Conservation (phyloP, 2,797 vertebrate genomes). For the Cynodonichthys magdalenae region DNA sequence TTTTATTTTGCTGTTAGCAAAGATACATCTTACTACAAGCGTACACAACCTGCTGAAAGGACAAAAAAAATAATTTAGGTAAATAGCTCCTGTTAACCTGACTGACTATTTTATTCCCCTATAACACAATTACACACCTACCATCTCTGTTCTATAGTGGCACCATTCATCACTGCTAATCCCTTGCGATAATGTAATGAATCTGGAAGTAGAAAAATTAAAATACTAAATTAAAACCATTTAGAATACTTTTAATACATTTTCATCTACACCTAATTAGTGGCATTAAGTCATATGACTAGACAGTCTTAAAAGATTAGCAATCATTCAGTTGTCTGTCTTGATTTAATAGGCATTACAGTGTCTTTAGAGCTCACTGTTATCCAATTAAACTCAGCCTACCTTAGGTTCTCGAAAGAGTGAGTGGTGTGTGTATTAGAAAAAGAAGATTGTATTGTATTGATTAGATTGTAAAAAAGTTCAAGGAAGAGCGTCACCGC, state of each 20-base stretch:
- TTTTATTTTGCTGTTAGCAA: constrained; percentile 52
- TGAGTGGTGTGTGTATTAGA: constrained; percentile 1
- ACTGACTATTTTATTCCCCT: constrained; percentile 24
- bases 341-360: constrained; percentile 48
- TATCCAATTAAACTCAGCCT: constrained; percentile 41
- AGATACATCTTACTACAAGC: constrained; percentile 14
- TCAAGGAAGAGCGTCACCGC: neutral
- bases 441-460: constrained; percentile 13
- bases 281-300: neutral
- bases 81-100: constrained; percentile 37
- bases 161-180: neutral
- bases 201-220: neutral
- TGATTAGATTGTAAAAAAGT: constrained; percentile 7
- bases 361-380: constrained; percentile 22
- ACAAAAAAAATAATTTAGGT: constrained; percentile 38
- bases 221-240: neutral
- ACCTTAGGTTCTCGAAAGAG: constrained; percentile 20
- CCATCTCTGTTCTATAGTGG: neutral
- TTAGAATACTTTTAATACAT: neutral
- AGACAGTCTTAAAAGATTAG: constrained; percentile 4
- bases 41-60: constrained; percentile 15
- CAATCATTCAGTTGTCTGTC: constrained; percentile 34
- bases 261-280: constrained; percentile 8
- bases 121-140: neutral
- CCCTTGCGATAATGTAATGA: neutral